Evolutionary conservation across 1,140 invertebrate genomes (phyloP).

Genomic region (Helicorthomorpha holstii): DNA sequence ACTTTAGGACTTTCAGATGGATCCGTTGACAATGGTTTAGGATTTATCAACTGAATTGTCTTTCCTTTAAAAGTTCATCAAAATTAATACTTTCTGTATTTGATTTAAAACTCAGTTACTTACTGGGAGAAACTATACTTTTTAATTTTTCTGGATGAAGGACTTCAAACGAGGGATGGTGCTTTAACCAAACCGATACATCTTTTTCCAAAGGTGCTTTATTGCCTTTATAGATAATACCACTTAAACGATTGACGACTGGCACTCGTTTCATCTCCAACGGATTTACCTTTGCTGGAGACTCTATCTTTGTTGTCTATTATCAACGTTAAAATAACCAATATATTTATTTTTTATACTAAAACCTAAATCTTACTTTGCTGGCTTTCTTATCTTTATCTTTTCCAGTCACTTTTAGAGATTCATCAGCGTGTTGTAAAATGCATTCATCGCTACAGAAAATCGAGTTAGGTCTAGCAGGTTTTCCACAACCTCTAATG

Average conservation of each 20-base stretch:
- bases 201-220: constrained; percentile 59
- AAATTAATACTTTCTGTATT: no score
- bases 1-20: not conserved
- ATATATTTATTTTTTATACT: not conserved
- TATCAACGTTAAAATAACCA: not conserved
- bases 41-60: no score
- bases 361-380: not conserved
- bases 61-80: no score
- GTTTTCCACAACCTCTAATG: constrained; percentile 26
- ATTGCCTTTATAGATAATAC: constrained; percentile 48
- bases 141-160: no score
- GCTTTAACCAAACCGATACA: constrained; percentile 62
- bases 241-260: constrained; percentile 59
- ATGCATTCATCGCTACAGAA: constrained; percentile 82
- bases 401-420: constrained; percentile 26
- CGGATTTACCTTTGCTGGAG: not conserved
- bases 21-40: no score
- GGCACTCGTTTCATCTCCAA: constrained; percentile 30
- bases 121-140: no score
- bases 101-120: no score
- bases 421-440: constrained; percentile 59
- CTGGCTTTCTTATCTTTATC: constrained; percentile 15
- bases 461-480: constrained; percentile 42
- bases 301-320: not conserved
- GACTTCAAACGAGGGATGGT: constrained; percentile 65